A percentile compares a stretch with the other conserved stretches of the same genome.
Conservation (phyloP, 1,140 invertebrate genomes). For the Drosophila lacertosa region DNA sequence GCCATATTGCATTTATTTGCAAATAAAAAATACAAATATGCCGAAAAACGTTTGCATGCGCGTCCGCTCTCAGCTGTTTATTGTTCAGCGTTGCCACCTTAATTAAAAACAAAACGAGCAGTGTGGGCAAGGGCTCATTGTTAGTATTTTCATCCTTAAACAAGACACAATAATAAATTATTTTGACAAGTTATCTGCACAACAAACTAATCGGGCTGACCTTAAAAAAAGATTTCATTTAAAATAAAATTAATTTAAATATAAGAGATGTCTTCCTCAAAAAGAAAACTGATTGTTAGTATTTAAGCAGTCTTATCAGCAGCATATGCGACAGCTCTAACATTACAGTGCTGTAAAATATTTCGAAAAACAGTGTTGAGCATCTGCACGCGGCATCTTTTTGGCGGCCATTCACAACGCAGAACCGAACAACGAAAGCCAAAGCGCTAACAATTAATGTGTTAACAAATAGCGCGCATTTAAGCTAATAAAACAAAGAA, state of each 20-base stretch:
- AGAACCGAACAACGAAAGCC: constrained; percentile 21
- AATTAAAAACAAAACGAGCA: not conserved
- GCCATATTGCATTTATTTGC: constrained; percentile 50
- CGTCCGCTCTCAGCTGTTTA: constrained; percentile 55
- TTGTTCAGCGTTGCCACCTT: constrained; percentile 27
- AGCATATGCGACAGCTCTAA: not conserved
- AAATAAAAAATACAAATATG: constrained; percentile 47
- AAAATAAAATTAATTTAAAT: too few relatives aligned
- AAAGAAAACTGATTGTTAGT: not conserved
- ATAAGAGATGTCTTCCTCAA: too few relatives aligned
- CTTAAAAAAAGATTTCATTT: too few relatives aligned
- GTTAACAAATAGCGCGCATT: constrained; percentile 47
- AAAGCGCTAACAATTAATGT: constrained; percentile 48
- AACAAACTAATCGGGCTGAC: too few relatives aligned
- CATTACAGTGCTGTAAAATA: constrained; percentile 4
- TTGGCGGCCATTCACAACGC: constrained; percentile 68
- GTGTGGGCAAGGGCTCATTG: not conserved
- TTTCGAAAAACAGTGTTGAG: constrained; percentile 16
- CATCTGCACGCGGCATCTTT: constrained; percentile 43
- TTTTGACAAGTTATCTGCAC: too few relatives aligned
- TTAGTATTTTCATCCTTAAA: not conserved
- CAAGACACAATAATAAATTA: too few relatives aligned
- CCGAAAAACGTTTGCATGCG: constrained; percentile 59
- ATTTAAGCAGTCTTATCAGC: not conserved
- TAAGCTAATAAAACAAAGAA: constrained; percentile 33